Base-by-base conservation (phyloP, 2,888 invertebrate species). In the Xanthia togata region DNA sequence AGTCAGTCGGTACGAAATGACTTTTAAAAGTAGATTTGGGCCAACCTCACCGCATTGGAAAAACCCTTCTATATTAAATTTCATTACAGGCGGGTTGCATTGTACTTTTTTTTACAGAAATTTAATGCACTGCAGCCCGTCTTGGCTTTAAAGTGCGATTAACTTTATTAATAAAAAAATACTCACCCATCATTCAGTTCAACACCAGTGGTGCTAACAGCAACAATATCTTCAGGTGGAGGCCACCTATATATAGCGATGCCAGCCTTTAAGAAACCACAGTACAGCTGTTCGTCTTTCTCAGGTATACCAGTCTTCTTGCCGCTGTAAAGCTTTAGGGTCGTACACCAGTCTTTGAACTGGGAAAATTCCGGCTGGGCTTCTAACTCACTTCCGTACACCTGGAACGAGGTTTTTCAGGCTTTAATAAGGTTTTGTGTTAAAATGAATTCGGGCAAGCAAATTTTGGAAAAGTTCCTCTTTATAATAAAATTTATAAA, bases 171-270 rank as follows among this genome's bases (percentile, higher is more conserved):
- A 9, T 23, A 0, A 3, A 47, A 57, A 17, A 20, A 38, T 4
- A 0, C 78, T 79, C 86, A 95, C 96, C 96, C 98, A 86, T 96
- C 93, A 70, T 94, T 94, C 12, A 97, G 96, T 81, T 97, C 97
- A 26, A 94, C 94, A 23, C 98, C 97, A 76, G 90, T 93, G 2
- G 87, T 83, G 50, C 93, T 97, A 3, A 97, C 97, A 62, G 97
- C 94, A 79, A 97, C 92, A 31, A 95, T 95, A 73, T 96, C 94
- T 50, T 93, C 94, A 0, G 97, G 96, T 50, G 97, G 97, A 0
- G 98, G 98, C 97, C 98, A 98, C 70, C 96, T 97, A 92, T 98
- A 98, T 72, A 98, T 97, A 3, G 93, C 95, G 11, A 96, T 93
- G 23, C 94, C 94, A 60, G 93, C 94, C 87, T 96, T 95, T 75